phyloP scores from a whole-genome alignment of 2,113 vertebrate genomes.

The Sinocyclocheilus grahami region DNA sequence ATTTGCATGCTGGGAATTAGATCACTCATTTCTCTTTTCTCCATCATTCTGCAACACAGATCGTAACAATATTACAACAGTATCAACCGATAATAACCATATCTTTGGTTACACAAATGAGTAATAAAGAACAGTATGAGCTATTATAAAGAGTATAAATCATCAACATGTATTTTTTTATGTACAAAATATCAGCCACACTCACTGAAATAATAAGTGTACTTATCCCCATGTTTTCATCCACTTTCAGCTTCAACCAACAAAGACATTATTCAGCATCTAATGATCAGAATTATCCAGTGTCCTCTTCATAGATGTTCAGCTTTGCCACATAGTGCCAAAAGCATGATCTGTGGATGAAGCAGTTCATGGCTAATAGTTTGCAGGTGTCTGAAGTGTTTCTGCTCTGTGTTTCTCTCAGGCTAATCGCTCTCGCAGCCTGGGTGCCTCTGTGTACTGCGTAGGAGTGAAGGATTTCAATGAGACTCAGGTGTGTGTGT shows the following conservation, averaged over 20 bases:
- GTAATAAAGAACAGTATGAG: background rate
- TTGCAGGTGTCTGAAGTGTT: slow-evolving; percentile 56
- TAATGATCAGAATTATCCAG: slow-evolving; percentile 7
- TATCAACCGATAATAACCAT: no score
- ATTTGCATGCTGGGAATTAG: background rate
- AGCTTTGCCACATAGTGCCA: background rate
- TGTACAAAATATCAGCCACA: background rate
- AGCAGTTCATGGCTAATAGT: background rate
- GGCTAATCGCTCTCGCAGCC: slow-evolving; percentile 93
- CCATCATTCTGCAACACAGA: background rate
- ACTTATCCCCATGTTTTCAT: background rate
- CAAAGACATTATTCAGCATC: background rate
- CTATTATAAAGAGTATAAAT: background rate
- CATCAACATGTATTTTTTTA: background rate
- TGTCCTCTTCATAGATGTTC: background rate
- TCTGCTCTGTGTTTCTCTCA: slow-evolving; percentile 67
- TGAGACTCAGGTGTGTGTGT: no score
- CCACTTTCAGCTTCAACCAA: background rate
- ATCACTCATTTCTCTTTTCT: background rate
- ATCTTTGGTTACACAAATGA: background rate
- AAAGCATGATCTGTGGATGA: background rate
- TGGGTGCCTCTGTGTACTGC: slow-evolving; percentile 81
- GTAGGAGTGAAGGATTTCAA: no score
- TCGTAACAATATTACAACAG: background rate
- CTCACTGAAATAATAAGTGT: background rate